These are phyloP conservation scores for Caenorhabditis elegans DNA, from an alignment of 1,140 invertebrate species.

Conservation along the genomic window DNA sequence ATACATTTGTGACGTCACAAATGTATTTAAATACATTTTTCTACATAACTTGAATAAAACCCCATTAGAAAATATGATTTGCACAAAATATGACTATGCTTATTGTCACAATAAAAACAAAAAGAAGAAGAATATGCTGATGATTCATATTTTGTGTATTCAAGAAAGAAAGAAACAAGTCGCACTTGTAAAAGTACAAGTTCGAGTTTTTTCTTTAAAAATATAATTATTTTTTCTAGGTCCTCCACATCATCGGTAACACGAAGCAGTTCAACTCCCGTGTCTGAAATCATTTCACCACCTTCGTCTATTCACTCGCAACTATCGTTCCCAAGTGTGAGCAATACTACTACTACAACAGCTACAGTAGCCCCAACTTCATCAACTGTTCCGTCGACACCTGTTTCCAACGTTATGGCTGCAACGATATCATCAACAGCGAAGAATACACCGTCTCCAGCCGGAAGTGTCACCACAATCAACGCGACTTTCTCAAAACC, in stretches of 20 bases:
- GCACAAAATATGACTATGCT: too few relatives aligned
- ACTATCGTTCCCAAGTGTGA: not conserved
- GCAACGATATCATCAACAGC: conserved; percentile 20
- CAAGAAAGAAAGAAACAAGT: too few relatives aligned
- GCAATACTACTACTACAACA: not conserved
- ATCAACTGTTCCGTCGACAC: not conserved
- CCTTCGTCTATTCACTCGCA: not conserved
- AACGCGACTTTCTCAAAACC: not conserved
- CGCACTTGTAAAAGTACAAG: too few relatives aligned
- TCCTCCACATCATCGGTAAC: not conserved
- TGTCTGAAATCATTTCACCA: not conserved
- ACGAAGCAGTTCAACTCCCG: not conserved
- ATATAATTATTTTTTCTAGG: not conserved
- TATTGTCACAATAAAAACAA: too few relatives aligned
- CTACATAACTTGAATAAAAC: too few relatives aligned
- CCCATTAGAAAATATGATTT: too few relatives aligned
- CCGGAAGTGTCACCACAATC: conserved; percentile 18
- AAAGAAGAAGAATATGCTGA: too few relatives aligned
- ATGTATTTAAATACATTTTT: too few relatives aligned
- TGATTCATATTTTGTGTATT: too few relatives aligned
- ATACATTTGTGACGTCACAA: too few relatives aligned
- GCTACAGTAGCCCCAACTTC: not conserved
- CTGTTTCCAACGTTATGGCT: not conserved
- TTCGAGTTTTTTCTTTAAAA: too few relatives aligned
- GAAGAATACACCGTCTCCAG: not conserved